These are phyloP conservation scores for Macroteleia sp. DNA, from an alignment of 2,888 invertebrate genomes.

Conservation along the genomic window DNA sequence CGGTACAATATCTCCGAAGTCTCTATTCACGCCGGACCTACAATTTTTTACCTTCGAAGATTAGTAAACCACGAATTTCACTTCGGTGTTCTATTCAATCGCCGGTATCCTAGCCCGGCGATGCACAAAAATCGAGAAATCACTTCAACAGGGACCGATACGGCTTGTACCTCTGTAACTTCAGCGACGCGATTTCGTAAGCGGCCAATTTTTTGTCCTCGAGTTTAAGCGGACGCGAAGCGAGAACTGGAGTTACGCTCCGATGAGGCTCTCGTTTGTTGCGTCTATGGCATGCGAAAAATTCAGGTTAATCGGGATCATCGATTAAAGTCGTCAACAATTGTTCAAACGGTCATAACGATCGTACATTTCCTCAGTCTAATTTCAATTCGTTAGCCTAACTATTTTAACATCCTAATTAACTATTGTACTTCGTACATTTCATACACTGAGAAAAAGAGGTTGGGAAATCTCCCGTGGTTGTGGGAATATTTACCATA, in stretches of 20 bases:
- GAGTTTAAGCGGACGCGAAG: slow-evolving; percentile 30
- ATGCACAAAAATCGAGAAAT: slow-evolving; percentile 41
- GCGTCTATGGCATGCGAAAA: slow-evolving; percentile 36
- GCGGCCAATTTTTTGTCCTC: slow-evolving; percentile 43
- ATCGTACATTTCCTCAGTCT: no score
- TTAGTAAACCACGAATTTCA: slow-evolving; percentile 42
- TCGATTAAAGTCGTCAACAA: not conserved
- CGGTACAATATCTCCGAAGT: not conserved
- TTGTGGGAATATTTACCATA: no score
- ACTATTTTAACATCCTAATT: no score
- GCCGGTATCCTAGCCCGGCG: not conserved
- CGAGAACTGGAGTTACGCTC: slow-evolving; percentile 44
- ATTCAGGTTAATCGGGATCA: slow-evolving; percentile 22
- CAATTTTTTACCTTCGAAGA: slow-evolving; percentile 3
- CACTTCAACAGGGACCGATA: slow-evolving; percentile 20
- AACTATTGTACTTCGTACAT: no score
- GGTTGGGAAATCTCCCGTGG: no score
- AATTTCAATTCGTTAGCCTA: no score
- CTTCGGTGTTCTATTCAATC: not conserved
- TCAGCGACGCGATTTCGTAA: slow-evolving; percentile 29
- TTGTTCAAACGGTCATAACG: no score
- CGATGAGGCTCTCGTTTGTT: slow-evolving; percentile 28
- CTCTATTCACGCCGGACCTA: slow-evolving; percentile 4
- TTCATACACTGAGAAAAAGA: no score
- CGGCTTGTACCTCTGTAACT: slow-evolving; percentile 40